Conservation (phyloP, 2,113 vertebrate species). For the Rutilus rutilus region DNA sequence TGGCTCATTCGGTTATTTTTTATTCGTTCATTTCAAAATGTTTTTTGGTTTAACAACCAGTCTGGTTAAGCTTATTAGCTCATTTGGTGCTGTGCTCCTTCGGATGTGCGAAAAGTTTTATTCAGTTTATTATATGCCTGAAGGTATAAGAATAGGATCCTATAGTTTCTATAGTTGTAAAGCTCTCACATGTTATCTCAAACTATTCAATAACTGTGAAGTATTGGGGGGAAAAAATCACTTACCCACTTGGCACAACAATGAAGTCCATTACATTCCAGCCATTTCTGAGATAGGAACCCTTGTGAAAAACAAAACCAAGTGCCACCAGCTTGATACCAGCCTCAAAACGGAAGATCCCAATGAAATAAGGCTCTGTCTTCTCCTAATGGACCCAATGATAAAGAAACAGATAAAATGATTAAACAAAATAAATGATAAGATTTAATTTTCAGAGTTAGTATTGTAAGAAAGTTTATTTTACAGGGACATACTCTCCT, state of each 20-base stretch:
- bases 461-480: too few relatives aligned
- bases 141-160: not conserved
- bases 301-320: conserved; percentile 98
- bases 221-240: conserved; percentile 44
- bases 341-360: conserved; percentile 98
- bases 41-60: too few relatives aligned
- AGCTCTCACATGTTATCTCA: not conserved
- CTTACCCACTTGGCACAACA: conserved; percentile 97
- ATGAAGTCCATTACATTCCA: conserved; percentile 99
- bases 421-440: not conserved
- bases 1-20: too few relatives aligned
- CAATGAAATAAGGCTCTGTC: conserved; percentile 97
- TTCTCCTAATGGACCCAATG: conserved; percentile 83
- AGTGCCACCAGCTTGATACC: conserved; percentile 98
- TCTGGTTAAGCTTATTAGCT: too few relatives aligned
- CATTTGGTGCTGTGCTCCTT: too few relatives aligned
- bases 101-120: too few relatives aligned
- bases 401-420: not conserved
- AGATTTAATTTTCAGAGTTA: too few relatives aligned
- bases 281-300: conserved; percentile 95
- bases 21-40: too few relatives aligned
- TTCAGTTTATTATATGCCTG: not conserved
- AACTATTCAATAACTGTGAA: not conserved
- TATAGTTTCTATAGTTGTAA: not conserved
- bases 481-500: too few relatives aligned